A percentile compares a stretch with the other conserved stretches of the same genome.
phyloP scores from a whole-genome alignment of 2,113 vertebrate species.

The Pseudolaguvia tuberculata region DNA sequence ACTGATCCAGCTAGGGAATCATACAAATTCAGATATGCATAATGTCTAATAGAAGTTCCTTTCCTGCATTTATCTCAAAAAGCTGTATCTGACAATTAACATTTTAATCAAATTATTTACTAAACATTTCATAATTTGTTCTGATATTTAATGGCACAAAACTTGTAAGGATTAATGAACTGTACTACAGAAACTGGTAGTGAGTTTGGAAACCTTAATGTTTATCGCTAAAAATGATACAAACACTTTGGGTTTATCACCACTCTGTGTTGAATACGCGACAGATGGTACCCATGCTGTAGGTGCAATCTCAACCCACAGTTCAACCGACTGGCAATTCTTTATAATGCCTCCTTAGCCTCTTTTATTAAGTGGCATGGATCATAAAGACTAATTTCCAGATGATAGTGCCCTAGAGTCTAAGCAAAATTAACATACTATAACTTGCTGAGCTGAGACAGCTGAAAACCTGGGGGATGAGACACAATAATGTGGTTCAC shows the following conservation, averaged over 20 bases:
- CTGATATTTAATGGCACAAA: neutral
- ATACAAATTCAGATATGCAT: neutral
- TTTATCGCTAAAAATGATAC: slow-evolving; percentile 39
- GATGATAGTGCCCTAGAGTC: slow-evolving; percentile 7
- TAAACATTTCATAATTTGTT: neutral
- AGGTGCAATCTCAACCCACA: slow-evolving; percentile 7
- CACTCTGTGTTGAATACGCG: too few relatives aligned
- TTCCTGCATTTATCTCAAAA: neutral
- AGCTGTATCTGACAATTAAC: neutral
- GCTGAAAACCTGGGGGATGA: neutral
- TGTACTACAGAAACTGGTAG: too few relatives aligned
- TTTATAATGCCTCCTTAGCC: neutral
- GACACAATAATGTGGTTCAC: neutral
- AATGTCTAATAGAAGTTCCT: neutral
- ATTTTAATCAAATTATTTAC: neutral
- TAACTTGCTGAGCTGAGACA: neutral
- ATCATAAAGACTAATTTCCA: slow-evolving; percentile 13
- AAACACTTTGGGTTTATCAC: neutral
- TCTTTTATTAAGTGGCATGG: slow-evolving; percentile 16
- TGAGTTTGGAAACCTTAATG: slow-evolving; percentile 29
- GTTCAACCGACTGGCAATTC: neutral
- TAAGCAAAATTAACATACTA: slow-evolving; percentile 11
- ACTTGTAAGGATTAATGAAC: too few relatives aligned
- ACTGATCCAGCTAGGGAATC: slow-evolving; percentile 43
- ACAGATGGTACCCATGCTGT: slow-evolving; percentile 2